Percentiles rank a stretch among this genome's conserved stretches.
Conservation (phyloP, 2,797 vertebrate genomes). For the Spatula clypeata region DNA sequence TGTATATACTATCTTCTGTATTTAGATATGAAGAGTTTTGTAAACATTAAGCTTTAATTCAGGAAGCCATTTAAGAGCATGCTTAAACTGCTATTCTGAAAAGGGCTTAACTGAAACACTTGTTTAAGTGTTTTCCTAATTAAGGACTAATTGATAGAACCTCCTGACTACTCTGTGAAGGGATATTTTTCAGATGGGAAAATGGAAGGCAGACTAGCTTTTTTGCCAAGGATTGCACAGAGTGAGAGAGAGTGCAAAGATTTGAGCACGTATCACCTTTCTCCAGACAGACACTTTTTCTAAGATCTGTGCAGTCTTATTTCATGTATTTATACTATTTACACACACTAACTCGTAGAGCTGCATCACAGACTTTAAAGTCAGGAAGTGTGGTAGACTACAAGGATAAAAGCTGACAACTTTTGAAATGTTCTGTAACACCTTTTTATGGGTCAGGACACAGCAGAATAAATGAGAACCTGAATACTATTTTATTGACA, state of each 20-base stretch:
- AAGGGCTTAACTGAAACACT: neutral
- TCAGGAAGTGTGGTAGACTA: conserved; percentile 54
- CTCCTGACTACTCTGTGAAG: neutral
- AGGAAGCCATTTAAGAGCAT: neutral
- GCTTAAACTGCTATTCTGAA: neutral
- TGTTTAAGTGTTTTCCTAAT: neutral
- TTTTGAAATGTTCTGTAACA: conserved; percentile 43
- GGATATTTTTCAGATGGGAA: neutral
- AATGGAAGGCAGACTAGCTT: neutral
- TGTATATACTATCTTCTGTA: neutral
- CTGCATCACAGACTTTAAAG: conserved; percentile 30
- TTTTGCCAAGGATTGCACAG: neutral
- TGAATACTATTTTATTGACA: conserved; percentile 15
- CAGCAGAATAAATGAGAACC: conserved; percentile 30
- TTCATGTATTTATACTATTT: neutral
- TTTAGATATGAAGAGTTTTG: neutral
- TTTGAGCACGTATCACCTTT: neutral
- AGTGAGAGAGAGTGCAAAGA: neutral
- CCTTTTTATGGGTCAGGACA: conserved; percentile 50
- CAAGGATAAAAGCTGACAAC: conserved; percentile 53
- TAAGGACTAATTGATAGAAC: conserved; percentile 7
- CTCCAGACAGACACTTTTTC: neutral
- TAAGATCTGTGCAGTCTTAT: neutral
- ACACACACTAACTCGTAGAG: neutral
- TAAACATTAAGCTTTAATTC: neutral